phyloP scores from a whole-genome alignment of 2,888 invertebrate species.

The Hydropsyche betteni region DNA sequence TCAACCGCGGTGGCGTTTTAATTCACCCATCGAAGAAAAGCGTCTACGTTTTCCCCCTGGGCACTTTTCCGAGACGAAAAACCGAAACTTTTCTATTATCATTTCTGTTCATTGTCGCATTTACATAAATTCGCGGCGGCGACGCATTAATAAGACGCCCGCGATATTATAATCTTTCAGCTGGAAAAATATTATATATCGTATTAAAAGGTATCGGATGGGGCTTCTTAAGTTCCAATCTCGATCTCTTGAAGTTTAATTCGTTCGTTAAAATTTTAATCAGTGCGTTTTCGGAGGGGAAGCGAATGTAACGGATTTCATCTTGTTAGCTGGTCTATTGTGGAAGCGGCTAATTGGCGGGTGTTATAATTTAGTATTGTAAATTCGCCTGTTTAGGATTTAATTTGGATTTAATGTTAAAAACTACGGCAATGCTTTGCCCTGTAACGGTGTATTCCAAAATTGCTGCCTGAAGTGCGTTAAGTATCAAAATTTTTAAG shows the following conservation, averaged over 20 bases:
- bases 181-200: no score
- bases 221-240: slow-evolving; percentile 31
- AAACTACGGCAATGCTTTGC: no score
- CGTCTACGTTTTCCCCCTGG: background rate
- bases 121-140: slow-evolving; percentile 36
- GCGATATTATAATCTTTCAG: background rate
- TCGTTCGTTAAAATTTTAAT: slow-evolving; percentile 29
- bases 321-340: slow-evolving; percentile 9
- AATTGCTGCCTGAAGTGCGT: no score
- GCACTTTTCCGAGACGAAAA: background rate
- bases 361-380: no score
- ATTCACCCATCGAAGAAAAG: slow-evolving; percentile 1
- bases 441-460: no score
- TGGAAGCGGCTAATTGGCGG: background rate
- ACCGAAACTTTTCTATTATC: slow-evolving; percentile 40
- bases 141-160: slow-evolving; percentile 18
- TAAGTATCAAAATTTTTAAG: no score
- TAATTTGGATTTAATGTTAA: no score
- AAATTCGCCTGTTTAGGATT: no score
- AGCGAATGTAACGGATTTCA: slow-evolving; percentile 8
- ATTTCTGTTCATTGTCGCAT: slow-evolving; percentile 37
- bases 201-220: no score
- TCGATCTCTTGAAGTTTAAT: slow-evolving; percentile 33
- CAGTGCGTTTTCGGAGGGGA: background rate
- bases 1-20: slow-evolving; percentile 12